phyloP scores from a whole-genome alignment of 2,797 vertebrate genomes.

The Falco concolor region DNA sequence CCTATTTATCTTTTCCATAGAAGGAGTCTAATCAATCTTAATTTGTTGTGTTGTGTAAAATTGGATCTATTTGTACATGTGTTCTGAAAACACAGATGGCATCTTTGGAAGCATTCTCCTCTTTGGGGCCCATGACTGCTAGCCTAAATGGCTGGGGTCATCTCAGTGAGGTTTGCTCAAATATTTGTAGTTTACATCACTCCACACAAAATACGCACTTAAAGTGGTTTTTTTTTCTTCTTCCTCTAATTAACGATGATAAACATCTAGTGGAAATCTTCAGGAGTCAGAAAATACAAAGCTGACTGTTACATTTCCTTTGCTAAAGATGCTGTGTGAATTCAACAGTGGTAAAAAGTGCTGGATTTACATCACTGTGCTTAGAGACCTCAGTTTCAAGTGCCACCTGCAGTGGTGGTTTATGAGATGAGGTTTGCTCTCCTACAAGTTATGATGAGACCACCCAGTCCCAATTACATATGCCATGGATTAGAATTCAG shows the following conservation, averaged over 20 bases:
- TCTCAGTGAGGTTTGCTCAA: neutral
- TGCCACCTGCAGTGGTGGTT: constrained; percentile 51
- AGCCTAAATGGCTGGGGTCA: neutral
- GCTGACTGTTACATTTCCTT: neutral
- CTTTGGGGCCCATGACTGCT: neutral
- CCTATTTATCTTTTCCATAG: neutral
- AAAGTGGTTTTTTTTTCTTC: neutral
- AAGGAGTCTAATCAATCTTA: neutral
- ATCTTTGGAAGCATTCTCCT: neutral
- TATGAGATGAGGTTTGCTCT: constrained; percentile 41
- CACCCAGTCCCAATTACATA: constrained; percentile 41
- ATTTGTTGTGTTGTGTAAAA: neutral
- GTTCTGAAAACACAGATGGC: neutral
- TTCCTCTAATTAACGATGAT: neutral
- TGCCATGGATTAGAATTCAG: constrained; percentile 56
- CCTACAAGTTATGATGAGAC: constrained; percentile 47
- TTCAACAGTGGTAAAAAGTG: neutral
- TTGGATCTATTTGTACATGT: neutral
- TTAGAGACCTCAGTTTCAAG: neutral
- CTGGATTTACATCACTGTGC: neutral
- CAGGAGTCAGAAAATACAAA: neutral
- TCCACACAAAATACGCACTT: neutral
- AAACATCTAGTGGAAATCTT: neutral
- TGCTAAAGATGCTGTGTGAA: neutral
- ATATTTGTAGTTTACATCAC: neutral